Evolutionary conservation across 2,797 vertebrate species (phyloP).

Genomic region (Megalops cyprinoides): DNA sequence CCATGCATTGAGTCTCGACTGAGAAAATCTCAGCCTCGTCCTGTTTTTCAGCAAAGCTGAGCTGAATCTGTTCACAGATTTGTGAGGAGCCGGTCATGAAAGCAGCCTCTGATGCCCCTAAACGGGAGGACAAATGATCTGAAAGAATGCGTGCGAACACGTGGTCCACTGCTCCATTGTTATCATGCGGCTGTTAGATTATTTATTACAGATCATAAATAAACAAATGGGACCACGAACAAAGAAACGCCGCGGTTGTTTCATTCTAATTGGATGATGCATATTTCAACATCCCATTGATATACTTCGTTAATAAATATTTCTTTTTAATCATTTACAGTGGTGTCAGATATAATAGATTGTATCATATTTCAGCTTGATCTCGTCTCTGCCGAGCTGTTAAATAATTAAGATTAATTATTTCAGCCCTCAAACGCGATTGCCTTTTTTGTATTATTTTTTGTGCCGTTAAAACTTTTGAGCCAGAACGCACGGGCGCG

Average conservation of each 20-base stretch:
- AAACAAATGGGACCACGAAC: not conserved
- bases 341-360: constrained; percentile 11
- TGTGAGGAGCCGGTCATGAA: not conserved
- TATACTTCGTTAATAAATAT: constrained; percentile 6
- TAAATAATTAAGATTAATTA: constrained; percentile 6
- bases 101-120: not conserved
- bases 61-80: not conserved
- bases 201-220: not conserved
- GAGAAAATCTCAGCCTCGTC: not conserved
- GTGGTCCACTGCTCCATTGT: not conserved
- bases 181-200: not conserved
- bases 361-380: constrained; percentile 6
- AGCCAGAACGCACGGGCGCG: not conserved
- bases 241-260: not conserved
- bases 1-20: not conserved
- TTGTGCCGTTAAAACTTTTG: not conserved
- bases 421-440: not conserved
- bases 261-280: not conserved
- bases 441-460: not conserved
- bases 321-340: constrained; percentile 5
- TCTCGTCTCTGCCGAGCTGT: not conserved
- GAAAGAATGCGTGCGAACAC: not conserved
- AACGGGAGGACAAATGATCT: not conserved
- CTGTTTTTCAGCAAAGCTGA: not conserved
- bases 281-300: not conserved